Evolutionary conservation across 2,113 vertebrate species (phyloP), one percentile per base, ranked within the genome.

Genomic region (Herpailurus yagouaroundi): DNA sequence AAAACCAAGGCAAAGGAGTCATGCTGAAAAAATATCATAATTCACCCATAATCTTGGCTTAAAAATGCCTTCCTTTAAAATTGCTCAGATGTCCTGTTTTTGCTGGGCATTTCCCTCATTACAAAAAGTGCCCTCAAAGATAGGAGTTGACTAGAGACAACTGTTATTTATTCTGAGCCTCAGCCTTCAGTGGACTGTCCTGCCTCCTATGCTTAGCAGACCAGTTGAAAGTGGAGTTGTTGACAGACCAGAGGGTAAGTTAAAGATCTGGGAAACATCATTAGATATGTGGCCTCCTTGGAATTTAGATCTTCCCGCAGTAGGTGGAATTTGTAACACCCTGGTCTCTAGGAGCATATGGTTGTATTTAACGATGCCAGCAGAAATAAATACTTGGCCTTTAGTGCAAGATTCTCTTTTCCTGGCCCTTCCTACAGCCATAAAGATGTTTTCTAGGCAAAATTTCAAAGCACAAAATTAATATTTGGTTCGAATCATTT

Each of bases 321-420:
- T 97, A 95, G 96, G 97, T 97, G 73, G 92, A 91, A 95, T 97
- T 97, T 94, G 94, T 94, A 94, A 95, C 68, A 86, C 64, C 50
- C 90, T 97, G 97, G 97, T 95, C 97, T 95, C 95, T 94, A 85
- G 69, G 68, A 98, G 94, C 96, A 97, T 96, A 96, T 98, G 97
- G 94, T 89, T 96, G 76, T 92, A 91, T 96, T 97, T 94, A 94
- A 88, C 95, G 77, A 57, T 97, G 97, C 97, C 96, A 97, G 73
- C 33, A 94, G 97, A 95, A 97, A 97, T 94, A 85, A 96, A 97
- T 92, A 76, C 84, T 81, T 97, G 92, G 93, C 66, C 91, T 97
- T 81, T 92, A 71, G 57, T 84, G 23, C 16, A 92, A 84, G 38
- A 89, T 88, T 95, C 31, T 36, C 33, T 91, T 86, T 66, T 48